Conservation (phyloP, 2,888 invertebrate species). For the Rhagophthalmus giganteus region DNA sequence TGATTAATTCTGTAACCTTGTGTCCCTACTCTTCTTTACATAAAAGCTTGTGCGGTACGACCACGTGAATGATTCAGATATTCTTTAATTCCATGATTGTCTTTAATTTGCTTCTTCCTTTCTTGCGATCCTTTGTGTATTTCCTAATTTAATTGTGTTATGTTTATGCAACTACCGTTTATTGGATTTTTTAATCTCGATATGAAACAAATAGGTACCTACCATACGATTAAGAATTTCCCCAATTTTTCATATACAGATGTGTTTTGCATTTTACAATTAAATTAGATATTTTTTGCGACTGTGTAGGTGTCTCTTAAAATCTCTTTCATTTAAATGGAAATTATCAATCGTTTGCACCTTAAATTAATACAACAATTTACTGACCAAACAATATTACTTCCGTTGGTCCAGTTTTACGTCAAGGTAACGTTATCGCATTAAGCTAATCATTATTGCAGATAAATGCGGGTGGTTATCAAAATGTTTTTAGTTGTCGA, state of each 20-base stretch:
- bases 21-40: background rate
- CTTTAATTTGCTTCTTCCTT: slow-evolving; percentile 25
- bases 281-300: too few species aligned
- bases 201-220: too few species aligned
- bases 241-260: too few species aligned
- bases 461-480: slow-evolving; percentile 5
- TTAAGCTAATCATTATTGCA: slow-evolving; percentile 15
- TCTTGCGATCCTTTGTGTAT: slow-evolving; percentile 12
- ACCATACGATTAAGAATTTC: too few species aligned
- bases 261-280: too few species aligned
- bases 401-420: slow-evolving; percentile 29
- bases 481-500: slow-evolving; percentile 14
- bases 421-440: slow-evolving; percentile 25
- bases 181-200: too few species aligned
- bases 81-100: slow-evolving; percentile 25
- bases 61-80: slow-evolving; percentile 15
- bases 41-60: slow-evolving; percentile 1
- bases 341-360: slow-evolving; percentile 11
- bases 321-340: too few species aligned
- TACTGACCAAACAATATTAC: slow-evolving; percentile 21
- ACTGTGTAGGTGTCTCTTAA: too few species aligned
- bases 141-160: slow-evolving; percentile 8
- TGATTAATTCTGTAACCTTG: slow-evolving; percentile 1
- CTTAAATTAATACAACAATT: slow-evolving; percentile 17
- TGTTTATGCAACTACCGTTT: background rate